Percentiles rank a stretch among this genome's conserved stretches.
Conservation (phyloP, 2,113 vertebrate genomes). For the Jacana jacana region DNA sequence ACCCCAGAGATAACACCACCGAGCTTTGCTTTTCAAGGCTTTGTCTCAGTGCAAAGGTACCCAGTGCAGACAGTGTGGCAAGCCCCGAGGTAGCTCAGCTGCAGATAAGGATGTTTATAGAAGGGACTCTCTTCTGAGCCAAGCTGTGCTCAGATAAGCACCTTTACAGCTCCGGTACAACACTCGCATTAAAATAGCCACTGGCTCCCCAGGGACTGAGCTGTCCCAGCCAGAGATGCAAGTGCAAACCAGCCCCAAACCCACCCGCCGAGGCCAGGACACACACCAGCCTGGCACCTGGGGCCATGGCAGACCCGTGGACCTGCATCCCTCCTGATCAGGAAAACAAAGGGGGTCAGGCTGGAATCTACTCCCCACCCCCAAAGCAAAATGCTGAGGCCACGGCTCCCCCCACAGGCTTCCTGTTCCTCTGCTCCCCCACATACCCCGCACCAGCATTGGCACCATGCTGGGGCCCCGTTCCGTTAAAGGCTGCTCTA, state of each 20-base stretch:
- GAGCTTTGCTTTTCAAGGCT: not conserved
- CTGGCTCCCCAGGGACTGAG: not conserved
- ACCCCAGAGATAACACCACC: not conserved
- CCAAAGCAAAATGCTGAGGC: not conserved
- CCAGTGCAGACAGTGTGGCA: fast-evolving
- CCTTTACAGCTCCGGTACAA: not conserved
- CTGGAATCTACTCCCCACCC: not conserved
- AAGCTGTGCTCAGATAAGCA: not conserved
- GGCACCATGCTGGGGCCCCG: not conserved
- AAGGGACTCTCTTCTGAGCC: not conserved
- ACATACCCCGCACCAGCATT: not conserved
- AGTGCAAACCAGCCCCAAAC: not conserved
- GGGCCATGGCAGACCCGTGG: fast-evolving
- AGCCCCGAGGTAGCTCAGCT: fast-evolving
- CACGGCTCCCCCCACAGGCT: not conserved
- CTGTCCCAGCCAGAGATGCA: not conserved
- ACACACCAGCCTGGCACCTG: not conserved
- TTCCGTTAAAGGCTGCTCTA: not conserved
- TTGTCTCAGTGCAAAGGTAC: not conserved
- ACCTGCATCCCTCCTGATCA: not conserved
- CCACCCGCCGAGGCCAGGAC: fast-evolving
- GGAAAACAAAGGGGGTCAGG: not conserved
- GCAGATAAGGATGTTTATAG: not conserved
- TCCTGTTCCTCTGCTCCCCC: not conserved
- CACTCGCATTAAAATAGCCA: fast-evolving